Percentiles rank a stretch among this genome's conserved stretches.
Conservation (phyloP, 1,140 invertebrate species). For the Drosophila arawakana region DNA sequence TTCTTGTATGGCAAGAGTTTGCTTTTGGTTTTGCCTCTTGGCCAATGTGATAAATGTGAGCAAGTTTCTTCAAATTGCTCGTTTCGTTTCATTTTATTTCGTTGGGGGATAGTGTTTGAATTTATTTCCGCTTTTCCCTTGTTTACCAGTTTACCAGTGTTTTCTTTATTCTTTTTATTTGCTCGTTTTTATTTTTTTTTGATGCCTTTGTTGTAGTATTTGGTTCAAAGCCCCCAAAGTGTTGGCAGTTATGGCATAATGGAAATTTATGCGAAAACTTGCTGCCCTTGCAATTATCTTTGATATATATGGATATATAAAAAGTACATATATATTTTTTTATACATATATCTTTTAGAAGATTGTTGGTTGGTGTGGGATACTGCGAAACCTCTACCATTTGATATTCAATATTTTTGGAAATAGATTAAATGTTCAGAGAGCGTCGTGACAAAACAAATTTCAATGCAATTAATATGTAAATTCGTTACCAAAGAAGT, state of each 20-base stretch:
- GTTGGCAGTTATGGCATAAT: conserved; percentile 64
- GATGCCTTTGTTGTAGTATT: not conserved
- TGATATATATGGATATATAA: conserved; percentile 50
- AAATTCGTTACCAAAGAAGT: conserved; percentile 62
- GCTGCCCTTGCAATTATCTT: conserved; percentile 66
- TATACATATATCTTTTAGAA: not conserved
- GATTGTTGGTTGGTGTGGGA: not conserved
- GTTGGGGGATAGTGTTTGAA: conserved; percentile 66
- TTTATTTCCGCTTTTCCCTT: conserved; percentile 47
- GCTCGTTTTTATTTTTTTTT: not conserved
- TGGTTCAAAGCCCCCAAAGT: conserved; percentile 33
- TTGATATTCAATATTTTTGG: conserved; percentile 77
- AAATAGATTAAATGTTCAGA: conserved; percentile 72
- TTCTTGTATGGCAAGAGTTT: conserved; percentile 1
- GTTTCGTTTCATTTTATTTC: conserved; percentile 26
- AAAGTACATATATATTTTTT: not conserved
- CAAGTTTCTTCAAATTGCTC: conserved; percentile 77
- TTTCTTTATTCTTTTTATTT: conserved; percentile 9
- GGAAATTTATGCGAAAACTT: conserved; percentile 76
- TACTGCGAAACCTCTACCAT: conserved; percentile 25
- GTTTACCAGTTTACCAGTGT: not conserved
- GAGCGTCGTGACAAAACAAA: conserved; percentile 54
- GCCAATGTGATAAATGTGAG: conserved; percentile 66
- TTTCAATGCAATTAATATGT: conserved; percentile 82
- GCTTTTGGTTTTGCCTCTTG: not conserved